Conservation (phyloP, 2,797 vertebrate genomes). For the Forpus xanthops region DNA sequence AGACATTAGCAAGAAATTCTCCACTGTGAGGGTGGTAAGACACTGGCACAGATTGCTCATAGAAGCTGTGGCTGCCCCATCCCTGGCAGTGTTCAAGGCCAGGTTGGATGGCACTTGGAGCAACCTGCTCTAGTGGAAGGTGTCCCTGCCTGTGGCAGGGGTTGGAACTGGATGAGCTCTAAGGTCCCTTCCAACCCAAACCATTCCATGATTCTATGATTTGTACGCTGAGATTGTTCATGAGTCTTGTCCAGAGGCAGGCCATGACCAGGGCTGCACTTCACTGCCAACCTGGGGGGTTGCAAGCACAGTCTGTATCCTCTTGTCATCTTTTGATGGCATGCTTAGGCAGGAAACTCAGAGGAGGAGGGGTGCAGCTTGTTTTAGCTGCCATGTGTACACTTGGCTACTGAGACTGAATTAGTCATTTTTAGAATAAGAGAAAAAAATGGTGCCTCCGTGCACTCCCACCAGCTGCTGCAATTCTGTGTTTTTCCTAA, state of each 20-base stretch:
- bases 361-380: not conserved
- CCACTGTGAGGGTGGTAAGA: no score
- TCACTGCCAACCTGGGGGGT: not conserved
- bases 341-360: not conserved
- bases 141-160: not conserved
- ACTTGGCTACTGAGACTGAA: not conserved
- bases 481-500: not conserved
- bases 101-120: not conserved
- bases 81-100: no score
- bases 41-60: no score
- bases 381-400: not conserved
- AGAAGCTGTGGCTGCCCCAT: no score
- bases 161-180: not conserved
- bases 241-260: not conserved
- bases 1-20: no score
- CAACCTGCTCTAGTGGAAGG: not conserved
- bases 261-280: fast-evolving
- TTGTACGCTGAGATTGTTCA: not conserved
- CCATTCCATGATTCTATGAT: not conserved
- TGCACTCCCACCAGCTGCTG: not conserved
- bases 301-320: not conserved
- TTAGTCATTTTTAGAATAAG: not conserved
- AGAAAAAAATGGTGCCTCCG: not conserved
- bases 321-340: not conserved
- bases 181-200: not conserved